Evolutionary conservation across 1,140 invertebrate genomes (phyloP).

Genomic region (Theocolax elegans): DNA sequence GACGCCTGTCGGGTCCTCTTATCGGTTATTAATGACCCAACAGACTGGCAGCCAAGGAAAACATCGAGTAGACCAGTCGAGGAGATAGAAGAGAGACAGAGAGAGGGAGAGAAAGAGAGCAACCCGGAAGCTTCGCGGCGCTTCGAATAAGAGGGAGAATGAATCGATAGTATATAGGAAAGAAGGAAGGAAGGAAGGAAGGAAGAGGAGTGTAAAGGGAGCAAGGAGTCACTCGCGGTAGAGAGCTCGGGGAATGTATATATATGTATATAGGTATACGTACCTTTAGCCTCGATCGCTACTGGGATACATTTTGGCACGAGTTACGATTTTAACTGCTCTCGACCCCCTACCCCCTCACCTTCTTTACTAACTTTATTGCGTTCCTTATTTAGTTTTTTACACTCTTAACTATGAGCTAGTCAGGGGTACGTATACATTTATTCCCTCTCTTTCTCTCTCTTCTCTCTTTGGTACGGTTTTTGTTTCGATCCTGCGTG

Average conservation of each 20-base stretch:
- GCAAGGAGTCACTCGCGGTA: neutral
- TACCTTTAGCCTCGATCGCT: no score
- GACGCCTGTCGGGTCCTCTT: constrained; percentile 3
- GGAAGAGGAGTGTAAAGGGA: neutral
- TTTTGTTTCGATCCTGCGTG: no score
- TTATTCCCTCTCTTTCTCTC: neutral
- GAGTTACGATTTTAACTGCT: constrained; percentile 45
- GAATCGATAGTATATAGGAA: constrained; percentile 34
- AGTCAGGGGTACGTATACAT: neutral
- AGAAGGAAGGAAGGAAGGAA: constrained; percentile 39
- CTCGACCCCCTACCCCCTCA: constrained; percentile 29
- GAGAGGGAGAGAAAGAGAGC: neutral
- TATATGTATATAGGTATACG: no score
- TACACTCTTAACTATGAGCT: neutral
- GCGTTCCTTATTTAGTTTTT: constrained; percentile 47
- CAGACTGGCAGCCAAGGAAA: neutral
- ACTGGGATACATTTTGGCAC: constrained; percentile 48
- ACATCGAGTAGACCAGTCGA: neutral
- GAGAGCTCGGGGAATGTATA: no score
- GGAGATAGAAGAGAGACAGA: neutral
- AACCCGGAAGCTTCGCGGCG: neutral
- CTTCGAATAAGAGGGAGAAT: neutral
- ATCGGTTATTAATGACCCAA: constrained; percentile 45
- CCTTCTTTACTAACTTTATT: constrained; percentile 47
- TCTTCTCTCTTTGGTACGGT: neutral